Conservation (phyloP, 2,113 vertebrate species). For the Choloepus hoffmanni region DNA sequence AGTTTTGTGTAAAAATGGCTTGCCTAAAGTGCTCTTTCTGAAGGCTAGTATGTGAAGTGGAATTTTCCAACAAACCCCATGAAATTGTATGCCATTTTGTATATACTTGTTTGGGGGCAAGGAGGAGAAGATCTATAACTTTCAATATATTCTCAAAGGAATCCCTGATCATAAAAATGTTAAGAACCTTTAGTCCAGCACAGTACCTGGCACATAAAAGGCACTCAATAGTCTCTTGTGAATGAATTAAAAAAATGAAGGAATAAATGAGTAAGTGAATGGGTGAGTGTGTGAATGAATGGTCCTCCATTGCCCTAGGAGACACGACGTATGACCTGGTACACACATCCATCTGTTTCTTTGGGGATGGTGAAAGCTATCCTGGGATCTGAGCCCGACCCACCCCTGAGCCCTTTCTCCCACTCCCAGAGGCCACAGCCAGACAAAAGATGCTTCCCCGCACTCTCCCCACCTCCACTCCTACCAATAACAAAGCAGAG, state of each 20-base stretch:
- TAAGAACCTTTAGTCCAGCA: background rate
- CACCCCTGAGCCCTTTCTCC: constrained; percentile 57
- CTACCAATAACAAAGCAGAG: constrained; percentile 68
- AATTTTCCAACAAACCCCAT: background rate
- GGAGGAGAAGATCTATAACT: background rate
- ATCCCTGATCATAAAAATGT: background rate
- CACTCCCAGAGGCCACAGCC: constrained; percentile 52
- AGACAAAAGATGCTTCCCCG: background rate
- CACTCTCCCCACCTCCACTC: background rate
- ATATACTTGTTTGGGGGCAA: background rate
- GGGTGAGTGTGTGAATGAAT: background rate
- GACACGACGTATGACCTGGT: background rate
- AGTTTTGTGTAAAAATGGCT: too few species aligned
- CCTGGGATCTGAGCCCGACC: constrained; percentile 44
- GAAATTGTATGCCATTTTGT: background rate
- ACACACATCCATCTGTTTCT: background rate
- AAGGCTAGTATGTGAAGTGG: too few species aligned
- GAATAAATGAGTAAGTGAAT: background rate
- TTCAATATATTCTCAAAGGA: background rate
- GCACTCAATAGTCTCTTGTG: background rate
- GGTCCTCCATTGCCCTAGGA: background rate
- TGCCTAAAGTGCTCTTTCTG: too few species aligned
- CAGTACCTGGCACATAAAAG: background rate
- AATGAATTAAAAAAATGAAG: background rate
- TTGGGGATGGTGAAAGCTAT: constrained; percentile 7